Percentiles rank a stretch among this genome's conserved stretches.
These are phyloP conservation scores for Frieseomelitta varia DNA, from an alignment of 1,140 invertebrate species.

Conservation along the genomic window DNA sequence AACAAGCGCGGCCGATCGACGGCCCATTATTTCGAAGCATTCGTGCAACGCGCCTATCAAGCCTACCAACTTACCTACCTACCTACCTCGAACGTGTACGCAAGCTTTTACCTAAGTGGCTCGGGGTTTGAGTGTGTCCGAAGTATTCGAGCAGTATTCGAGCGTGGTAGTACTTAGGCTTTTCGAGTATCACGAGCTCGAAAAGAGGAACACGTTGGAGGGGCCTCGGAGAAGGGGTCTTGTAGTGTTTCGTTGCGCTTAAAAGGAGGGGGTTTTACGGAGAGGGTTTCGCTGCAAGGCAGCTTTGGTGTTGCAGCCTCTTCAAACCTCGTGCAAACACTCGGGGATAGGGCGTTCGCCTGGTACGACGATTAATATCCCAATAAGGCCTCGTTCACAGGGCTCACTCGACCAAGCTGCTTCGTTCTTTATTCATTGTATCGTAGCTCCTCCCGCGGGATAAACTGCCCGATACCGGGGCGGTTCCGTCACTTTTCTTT, in stretches of 20 bases:
- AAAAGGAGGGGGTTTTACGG: constrained; percentile 64
- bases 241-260: constrained; percentile 74
- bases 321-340: constrained; percentile 78
- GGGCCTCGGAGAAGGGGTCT: constrained; percentile 63
- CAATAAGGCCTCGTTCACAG: constrained; percentile 73
- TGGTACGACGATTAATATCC: constrained; percentile 78
- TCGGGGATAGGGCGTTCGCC: constrained; percentile 67
- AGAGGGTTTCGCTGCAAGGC: constrained; percentile 59
- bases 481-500: constrained; percentile 20
- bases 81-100: constrained; percentile 30
- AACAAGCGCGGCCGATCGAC: constrained; percentile 70
- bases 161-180: constrained; percentile 55
- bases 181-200: constrained; percentile 65
- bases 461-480: constrained; percentile 67
- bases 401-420: constrained; percentile 69
- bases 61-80: constrained; percentile 20
- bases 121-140: constrained; percentile 53
- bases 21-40: constrained; percentile 74
- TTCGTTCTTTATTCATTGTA: constrained; percentile 77
- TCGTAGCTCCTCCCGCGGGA: constrained; percentile 58
- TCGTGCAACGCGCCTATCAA: constrained; percentile 62
- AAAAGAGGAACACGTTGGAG: constrained; percentile 51
- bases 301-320: constrained; percentile 76
- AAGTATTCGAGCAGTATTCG: constrained; percentile 63
- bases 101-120: constrained; percentile 46